phyloP scores from a whole-genome alignment of 2,888 invertebrate species.

The Metalampra italica region DNA sequence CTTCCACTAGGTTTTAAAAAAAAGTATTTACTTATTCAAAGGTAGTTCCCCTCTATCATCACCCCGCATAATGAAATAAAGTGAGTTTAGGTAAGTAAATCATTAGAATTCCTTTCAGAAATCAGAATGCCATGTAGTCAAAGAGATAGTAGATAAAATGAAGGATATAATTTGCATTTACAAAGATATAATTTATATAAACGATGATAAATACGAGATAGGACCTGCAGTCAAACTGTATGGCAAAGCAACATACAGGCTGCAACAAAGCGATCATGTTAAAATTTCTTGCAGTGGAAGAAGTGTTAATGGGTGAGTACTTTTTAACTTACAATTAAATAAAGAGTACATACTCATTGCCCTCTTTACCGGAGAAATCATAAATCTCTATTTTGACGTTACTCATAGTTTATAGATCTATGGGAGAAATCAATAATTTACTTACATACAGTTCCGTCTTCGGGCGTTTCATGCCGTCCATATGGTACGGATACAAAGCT shows the following conservation, averaged over 20 bases:
- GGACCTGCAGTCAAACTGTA: conserved; percentile 36
- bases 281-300: conserved; percentile 78
- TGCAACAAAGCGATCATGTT: conserved; percentile 83
- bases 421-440: too few relatives aligned
- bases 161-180: conserved; percentile 28
- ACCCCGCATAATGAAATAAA: too few relatives aligned
- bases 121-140: conserved; percentile 21
- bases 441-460: conserved; percentile 21
- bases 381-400: too few relatives aligned
- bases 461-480: conserved; percentile 12
- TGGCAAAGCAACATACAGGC: conserved; percentile 78
- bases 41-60: too few relatives aligned
- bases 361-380: too few relatives aligned
- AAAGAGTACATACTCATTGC: too few relatives aligned
- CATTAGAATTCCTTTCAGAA: too few relatives aligned
- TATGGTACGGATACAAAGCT: conserved; percentile 25
- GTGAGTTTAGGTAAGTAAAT: too few relatives aligned
- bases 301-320: conserved; percentile 15
- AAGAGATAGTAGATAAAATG: conserved; percentile 21
- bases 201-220: conserved; percentile 23
- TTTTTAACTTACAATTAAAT: conserved; percentile 17
- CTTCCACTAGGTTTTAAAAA: too few relatives aligned
- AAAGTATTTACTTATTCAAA: too few relatives aligned
- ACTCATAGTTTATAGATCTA: too few relatives aligned
- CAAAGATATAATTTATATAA: conserved; percentile 32